Percentiles rank a stretch among this genome's conserved stretches.
Conservation (phyloP, 1,140 invertebrate species). For the Paracyclopina nana region DNA sequence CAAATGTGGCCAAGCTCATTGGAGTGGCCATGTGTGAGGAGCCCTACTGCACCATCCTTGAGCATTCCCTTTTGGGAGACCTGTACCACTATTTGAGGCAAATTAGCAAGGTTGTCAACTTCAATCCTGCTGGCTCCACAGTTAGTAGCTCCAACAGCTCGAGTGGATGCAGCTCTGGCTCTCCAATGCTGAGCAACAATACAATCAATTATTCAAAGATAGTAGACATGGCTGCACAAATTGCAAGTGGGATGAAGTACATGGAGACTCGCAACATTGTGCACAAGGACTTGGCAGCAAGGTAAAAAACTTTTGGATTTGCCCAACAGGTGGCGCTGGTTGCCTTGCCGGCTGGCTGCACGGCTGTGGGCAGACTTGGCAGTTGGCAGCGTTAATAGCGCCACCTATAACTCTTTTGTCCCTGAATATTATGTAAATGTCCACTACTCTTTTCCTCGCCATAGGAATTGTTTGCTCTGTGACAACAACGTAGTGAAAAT, state of each 20-base stretch:
- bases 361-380: conserved; percentile 7
- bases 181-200: neutral
- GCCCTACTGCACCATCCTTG: conserved; percentile 59
- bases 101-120: neutral
- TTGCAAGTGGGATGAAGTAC: conserved; percentile 22
- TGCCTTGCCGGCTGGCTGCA: too few species aligned
- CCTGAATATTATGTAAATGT: conserved; percentile 1
- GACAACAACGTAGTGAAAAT: conserved; percentile 25
- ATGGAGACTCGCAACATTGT: conserved; percentile 31
- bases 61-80: conserved; percentile 63
- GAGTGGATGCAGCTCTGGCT: neutral
- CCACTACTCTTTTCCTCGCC: conserved; percentile 12
- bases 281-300: conserved; percentile 78
- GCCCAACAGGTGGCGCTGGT: too few species aligned
- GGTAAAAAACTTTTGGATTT: neutral
- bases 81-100: conserved; percentile 46
- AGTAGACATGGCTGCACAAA: conserved; percentile 23
- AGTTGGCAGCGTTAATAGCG: conserved; percentile 6
- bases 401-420: neutral
- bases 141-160: neutral
- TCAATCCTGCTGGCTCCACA: neutral
- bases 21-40: conserved; percentile 39
- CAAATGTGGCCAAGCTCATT: conserved; percentile 31
- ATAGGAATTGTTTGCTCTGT: conserved; percentile 27
- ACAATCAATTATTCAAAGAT: neutral